Conservation (phyloP, 2,888 invertebrate species). For the Isotomurus palustris region DNA sequence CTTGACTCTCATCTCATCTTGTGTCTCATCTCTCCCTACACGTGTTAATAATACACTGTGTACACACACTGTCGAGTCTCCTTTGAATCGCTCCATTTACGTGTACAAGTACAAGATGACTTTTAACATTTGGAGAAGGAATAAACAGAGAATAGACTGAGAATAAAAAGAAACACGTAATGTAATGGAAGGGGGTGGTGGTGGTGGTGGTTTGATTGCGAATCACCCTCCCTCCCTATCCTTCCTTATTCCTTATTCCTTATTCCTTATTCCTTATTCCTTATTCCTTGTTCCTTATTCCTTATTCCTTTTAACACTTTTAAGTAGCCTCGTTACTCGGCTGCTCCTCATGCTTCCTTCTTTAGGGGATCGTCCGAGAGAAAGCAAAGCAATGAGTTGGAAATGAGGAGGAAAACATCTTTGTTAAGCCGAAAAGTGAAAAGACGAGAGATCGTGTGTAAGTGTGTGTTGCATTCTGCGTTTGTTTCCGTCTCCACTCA, state of each 20-base stretch:
- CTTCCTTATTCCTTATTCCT: too few relatives aligned
- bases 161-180: too few relatives aligned
- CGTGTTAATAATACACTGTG: background rate
- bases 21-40: too few relatives aligned
- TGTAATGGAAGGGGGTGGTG: too few relatives aligned
- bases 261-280: too few relatives aligned
- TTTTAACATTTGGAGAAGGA: background rate
- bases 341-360: conserved; percentile 4
- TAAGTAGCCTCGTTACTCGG: background rate
- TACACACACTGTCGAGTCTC: background rate
- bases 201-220: too few relatives aligned
- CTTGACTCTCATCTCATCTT: too few relatives aligned
- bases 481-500: background rate
- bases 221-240: too few relatives aligned
- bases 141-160: conserved; percentile 5
- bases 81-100: background rate
- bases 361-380: conserved; percentile 7
- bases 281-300: too few relatives aligned
- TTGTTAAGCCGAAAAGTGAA: conserved; percentile 37
- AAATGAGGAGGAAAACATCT: conserved; percentile 37
- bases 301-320: too few relatives aligned
- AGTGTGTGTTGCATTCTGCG: conserved; percentile 21
- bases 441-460: conserved; percentile 15
- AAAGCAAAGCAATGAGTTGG: conserved; percentile 38
- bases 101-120: background rate